Conservation (phyloP, 2,113 vertebrate species). For the Herpetotheres cachinnans region DNA sequence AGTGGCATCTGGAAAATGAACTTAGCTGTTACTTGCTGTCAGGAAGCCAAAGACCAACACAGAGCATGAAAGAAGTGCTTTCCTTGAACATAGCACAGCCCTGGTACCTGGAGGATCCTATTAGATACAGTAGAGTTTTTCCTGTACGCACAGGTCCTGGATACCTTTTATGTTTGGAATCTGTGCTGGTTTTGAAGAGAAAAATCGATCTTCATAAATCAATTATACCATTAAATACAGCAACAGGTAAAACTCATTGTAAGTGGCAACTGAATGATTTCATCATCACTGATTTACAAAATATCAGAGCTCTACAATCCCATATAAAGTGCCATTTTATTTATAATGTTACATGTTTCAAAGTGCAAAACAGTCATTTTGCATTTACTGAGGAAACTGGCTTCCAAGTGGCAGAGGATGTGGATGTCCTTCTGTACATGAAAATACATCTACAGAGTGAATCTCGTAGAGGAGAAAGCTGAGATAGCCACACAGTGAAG, state of each 20-base stretch:
- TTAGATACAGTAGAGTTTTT: background rate
- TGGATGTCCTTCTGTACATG: background rate
- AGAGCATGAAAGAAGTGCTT: background rate
- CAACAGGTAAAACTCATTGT: background rate
- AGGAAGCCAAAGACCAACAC: background rate
- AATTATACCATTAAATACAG: background rate
- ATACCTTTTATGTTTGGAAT: background rate
- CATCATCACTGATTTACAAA: background rate
- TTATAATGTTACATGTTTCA: fast-evolving
- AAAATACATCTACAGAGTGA: background rate
- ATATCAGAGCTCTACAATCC: background rate
- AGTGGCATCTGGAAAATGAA: background rate
- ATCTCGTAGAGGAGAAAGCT: background rate
- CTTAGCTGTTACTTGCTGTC: background rate
- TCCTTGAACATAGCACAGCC: background rate
- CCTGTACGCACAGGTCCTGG: background rate
- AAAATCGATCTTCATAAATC: background rate
- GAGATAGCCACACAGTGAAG: background rate
- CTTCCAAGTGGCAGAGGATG: background rate
- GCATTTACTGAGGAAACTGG: background rate
- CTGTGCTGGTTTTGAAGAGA: background rate
- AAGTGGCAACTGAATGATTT: background rate
- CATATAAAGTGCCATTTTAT: background rate
- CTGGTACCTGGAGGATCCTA: background rate
- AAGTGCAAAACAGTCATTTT: background rate